These are phyloP conservation scores for Rotaria macrura DNA, from an alignment of 2,888 invertebrate genomes.

Conservation along the genomic window DNA sequence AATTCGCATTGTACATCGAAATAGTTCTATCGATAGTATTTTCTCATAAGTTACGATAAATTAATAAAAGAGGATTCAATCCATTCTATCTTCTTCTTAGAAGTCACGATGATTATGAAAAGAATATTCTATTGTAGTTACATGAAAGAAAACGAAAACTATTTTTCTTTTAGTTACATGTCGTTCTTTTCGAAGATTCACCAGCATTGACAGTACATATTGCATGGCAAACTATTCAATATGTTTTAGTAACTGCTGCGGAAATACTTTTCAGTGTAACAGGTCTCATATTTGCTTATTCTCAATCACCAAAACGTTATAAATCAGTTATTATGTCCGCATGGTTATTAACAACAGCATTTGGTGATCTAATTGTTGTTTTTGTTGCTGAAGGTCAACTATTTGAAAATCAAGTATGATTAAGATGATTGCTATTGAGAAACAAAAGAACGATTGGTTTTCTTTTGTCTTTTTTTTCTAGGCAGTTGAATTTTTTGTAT, in stretches of 20 bases:
- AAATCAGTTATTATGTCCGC: slow-evolving; percentile 82
- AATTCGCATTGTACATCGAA: too few species aligned
- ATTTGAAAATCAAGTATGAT: slow-evolving; percentile 64
- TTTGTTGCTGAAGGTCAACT: slow-evolving; percentile 69
- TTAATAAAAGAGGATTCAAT: too few species aligned
- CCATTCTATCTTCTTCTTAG: too few species aligned
- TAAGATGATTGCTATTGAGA: slow-evolving; percentile 54
- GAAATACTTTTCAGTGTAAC: slow-evolving; percentile 94
- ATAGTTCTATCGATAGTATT: too few species aligned
- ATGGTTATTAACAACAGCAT: slow-evolving; percentile 80
- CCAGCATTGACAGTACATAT: slow-evolving; percentile 67
- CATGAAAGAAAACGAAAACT: neutral
- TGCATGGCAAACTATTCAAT: slow-evolving; percentile 78
- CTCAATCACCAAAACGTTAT: slow-evolving; percentile 80
- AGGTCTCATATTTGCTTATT: slow-evolving; percentile 85
- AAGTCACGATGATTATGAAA: too few species aligned
- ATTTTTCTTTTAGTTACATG: neutral
- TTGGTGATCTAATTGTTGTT: slow-evolving; percentile 84
- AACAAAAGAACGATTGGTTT: too few species aligned
- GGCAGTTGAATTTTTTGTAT: neutral
- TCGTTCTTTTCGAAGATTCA: slow-evolving; percentile 51
- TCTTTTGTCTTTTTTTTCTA: neutral
- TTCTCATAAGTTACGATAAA: too few species aligned
- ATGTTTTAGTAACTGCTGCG: slow-evolving; percentile 75
- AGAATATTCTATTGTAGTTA: too few species aligned